Conservation (phyloP, 1,140 invertebrate species). For the Limonius californicus region DNA sequence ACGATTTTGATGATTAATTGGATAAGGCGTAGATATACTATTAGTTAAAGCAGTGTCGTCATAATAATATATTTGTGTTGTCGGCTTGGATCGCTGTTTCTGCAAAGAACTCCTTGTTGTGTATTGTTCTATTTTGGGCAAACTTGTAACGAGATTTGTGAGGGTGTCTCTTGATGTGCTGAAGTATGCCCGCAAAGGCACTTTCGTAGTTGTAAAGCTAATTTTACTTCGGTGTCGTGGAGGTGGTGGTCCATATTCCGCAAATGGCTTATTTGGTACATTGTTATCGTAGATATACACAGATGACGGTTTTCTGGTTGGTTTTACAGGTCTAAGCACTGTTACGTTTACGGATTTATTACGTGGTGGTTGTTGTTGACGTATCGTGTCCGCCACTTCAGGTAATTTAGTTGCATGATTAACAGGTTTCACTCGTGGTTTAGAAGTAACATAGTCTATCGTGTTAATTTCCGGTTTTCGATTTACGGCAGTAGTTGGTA, state of each 20-base stretch:
- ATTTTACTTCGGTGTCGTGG: constrained; percentile 15
- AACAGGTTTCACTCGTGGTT: neutral
- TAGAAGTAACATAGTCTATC: neutral
- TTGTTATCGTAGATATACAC: constrained; percentile 38
- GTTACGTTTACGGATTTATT: constrained; percentile 44
- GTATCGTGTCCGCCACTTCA: neutral
- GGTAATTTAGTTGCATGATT: too few species aligned
- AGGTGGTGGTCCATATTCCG: constrained; percentile 48
- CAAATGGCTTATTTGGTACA: constrained; percentile 49
- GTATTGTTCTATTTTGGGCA: constrained; percentile 42
- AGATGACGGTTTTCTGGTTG: constrained; percentile 40
- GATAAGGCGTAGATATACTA: constrained; percentile 35
- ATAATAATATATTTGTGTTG: constrained; percentile 56
- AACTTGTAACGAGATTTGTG: constrained; percentile 51
- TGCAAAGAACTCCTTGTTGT: constrained; percentile 13
- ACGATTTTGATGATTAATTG: constrained; percentile 45
- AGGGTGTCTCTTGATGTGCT: constrained; percentile 51
- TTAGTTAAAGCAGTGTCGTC: constrained; percentile 44
- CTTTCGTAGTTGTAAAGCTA: constrained; percentile 52
- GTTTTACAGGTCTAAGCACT: constrained; percentile 48
- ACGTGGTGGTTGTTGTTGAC: constrained; percentile 26
- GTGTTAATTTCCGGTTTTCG: neutral
- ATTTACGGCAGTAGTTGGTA: too few species aligned
- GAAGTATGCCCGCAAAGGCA: constrained; percentile 58
- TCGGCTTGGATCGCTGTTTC: constrained; percentile 45